These are phyloP conservation scores for Enteromius thamalakanensis DNA, from an alignment of 2,797 vertebrate genomes.

Conservation along the genomic window DNA sequence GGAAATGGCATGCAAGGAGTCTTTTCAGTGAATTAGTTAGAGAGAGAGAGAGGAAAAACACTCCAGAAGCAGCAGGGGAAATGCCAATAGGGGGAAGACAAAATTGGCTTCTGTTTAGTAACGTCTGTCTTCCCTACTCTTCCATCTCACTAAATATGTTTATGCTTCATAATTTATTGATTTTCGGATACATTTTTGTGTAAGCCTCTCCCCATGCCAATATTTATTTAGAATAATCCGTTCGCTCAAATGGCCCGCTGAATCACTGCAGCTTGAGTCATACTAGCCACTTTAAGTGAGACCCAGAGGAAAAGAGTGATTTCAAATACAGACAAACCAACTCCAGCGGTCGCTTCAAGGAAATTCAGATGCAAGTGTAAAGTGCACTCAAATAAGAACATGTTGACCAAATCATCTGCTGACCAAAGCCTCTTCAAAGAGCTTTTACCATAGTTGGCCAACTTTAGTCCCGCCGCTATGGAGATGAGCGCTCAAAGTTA, in stretches of 20 bases:
- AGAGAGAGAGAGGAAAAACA: slow-evolving; percentile 63
- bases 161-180: slow-evolving; percentile 69
- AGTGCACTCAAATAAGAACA: slow-evolving; percentile 40
- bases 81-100: slow-evolving; percentile 56
- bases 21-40: slow-evolving; percentile 79
- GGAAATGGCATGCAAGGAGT: slow-evolving; percentile 82
- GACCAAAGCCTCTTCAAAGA: slow-evolving; percentile 71
- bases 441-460: slow-evolving; percentile 56
- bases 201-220: slow-evolving; percentile 55
- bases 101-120: slow-evolving; percentile 62
- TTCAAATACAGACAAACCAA: slow-evolving; percentile 74
- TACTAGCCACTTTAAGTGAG: slow-evolving; percentile 69
- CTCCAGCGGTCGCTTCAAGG: slow-evolving; percentile 64
- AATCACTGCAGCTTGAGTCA: slow-evolving; percentile 57
- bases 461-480: slow-evolving; percentile 58
- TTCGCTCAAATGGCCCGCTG: slow-evolving; percentile 57
- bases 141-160: slow-evolving; percentile 62
- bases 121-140: slow-evolving; percentile 59
- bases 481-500: slow-evolving; percentile 54
- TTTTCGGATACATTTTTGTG: slow-evolving; percentile 65
- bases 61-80: slow-evolving; percentile 59
- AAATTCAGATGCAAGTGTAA: slow-evolving; percentile 43
- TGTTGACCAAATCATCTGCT: slow-evolving; percentile 59
- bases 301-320: slow-evolving; percentile 70
- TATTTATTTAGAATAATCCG: slow-evolving; percentile 50